Base-by-base conservation (phyloP, 2,113 vertebrate species). In the Vanacampus margaritifer region DNA sequence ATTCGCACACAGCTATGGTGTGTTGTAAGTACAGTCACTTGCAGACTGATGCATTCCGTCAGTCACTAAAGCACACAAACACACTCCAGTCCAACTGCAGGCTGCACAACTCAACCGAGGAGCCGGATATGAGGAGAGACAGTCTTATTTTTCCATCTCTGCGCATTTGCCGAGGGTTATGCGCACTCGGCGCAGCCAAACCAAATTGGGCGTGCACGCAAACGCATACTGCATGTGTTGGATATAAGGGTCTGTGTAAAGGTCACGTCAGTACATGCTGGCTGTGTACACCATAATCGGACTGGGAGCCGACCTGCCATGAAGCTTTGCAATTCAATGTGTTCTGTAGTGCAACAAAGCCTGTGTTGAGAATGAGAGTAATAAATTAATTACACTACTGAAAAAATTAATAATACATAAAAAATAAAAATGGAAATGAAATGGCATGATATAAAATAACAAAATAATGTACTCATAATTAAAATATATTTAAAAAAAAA, bases 41-140 rank as follows among this genome's bases (percentile, higher is more conserved):
- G 37, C 6, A 24, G 36, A 62, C 39, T 17, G 60, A 39, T 37
- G 58, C 28, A 61, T 21, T 21, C 58, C 5, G 10, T 62, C 59
- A 16, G n/a, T 43, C 23, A 62, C 37, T 3, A 37, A 62, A 10
- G 37, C 23, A 62, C 23, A 61, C 36, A 39, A 23, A n/a, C 19
- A 10, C 35, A 61, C 36, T 62, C 13, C 60, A 11, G 60, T 62
- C 39, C 39, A 43, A 26, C 23, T 62, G 23, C 37, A 43, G 59
- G 59, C 59, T 39, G 21, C 36, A 41, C 59, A 23, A 10, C 36
- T 61, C 59, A 61, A 19, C 12, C 3, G 59, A 41, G 39, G 39
- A 62, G 16, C 23, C 9, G 37, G 43, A 43, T 62, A 62, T 62
- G 60, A 62, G 60, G 60, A 26, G 39, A 17, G 60, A 62, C 60